Evolutionary conservation across 2,797 vertebrate species (phyloP), one percentile per base, ranked within the genome.

Genomic region (Anabas testudineus): DNA sequence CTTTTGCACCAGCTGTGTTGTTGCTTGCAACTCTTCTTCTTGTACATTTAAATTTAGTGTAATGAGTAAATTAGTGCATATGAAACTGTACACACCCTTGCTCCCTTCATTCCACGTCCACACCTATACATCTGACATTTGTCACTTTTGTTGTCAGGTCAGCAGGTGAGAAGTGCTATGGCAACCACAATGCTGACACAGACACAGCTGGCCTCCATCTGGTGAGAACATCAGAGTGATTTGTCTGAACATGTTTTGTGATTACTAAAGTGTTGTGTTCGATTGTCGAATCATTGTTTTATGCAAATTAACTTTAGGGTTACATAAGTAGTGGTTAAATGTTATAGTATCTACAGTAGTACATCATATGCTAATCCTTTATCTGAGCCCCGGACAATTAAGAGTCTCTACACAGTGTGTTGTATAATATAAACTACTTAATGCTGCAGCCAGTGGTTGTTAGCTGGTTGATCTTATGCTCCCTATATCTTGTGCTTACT

Each of bases 121-220:
- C 49, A 47, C 26, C 45, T 45, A 46, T 46, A 49, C 28, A 55
- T 70, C 30, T 70, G 21, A 41, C 46, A 57, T 68, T 24, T 68
- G 26, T 84, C 54, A 15, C 57, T 83, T 28, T 73, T 79, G 24
- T 83, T 59, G 30, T 47, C 85, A 99, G 98, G 98, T 89, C 96
- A 95, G 83, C 98, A 99, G 94, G 97, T 98, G 83, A 96, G 96
- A 90, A 94, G 95, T 84, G 95, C 95, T 52, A 96, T 99, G 90
- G 93, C 96, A 74, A 94, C 95, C 55, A 98, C 98, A 67, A 96
- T 95, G 91, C 95, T 99, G 79, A 97, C 96, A 76, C 97, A 99
- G 89, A 95, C 95, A 76, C 98, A 99, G 88, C 92, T 99, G 76
- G 98, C 97, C 74, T 97, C 97, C 74, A 99, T 99, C 91, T 99